These are phyloP conservation scores for Balanococcus diminutus DNA, from an alignment of 2,888 invertebrate genomes.

Conservation along the genomic window DNA sequence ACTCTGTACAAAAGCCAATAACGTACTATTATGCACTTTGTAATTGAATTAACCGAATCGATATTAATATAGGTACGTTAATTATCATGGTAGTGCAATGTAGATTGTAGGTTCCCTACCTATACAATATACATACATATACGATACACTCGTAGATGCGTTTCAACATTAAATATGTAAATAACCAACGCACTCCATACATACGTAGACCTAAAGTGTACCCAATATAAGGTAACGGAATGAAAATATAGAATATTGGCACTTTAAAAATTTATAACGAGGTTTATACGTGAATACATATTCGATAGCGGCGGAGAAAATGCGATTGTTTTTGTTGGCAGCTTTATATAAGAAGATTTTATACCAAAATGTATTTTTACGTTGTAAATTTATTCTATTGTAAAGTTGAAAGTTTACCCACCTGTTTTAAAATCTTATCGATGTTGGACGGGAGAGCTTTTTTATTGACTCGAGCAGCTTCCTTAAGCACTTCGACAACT, in stretches of 20 bases:
- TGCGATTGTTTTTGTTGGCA: neutral
- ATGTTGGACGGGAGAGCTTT: conserved; percentile 70
- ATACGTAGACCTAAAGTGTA: neutral
- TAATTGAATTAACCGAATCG: neutral
- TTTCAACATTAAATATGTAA: neutral
- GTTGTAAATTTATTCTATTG: neutral
- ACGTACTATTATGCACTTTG: neutral
- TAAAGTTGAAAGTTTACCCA: conserved; percentile 53
- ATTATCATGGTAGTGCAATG: neutral
- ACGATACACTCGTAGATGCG: neutral
- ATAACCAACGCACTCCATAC: neutral
- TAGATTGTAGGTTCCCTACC: neutral
- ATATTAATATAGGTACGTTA: neutral
- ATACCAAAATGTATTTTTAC: neutral
- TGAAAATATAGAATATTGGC: neutral
- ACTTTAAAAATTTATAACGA: neutral
- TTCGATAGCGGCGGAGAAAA: neutral
- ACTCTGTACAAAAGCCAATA: conserved; percentile 56
- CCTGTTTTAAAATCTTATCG: conserved; percentile 72
- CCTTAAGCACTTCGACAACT: conserved; percentile 70
- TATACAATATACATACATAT: neutral
- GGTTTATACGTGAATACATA: neutral
- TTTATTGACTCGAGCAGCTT: conserved; percentile 72
- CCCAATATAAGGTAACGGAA: neutral
- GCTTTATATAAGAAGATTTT: neutral